Evolutionary conservation across 2,113 vertebrate genomes (phyloP), one percentile per base, ranked within the genome.

Genomic region (Mesembrinibis cayennensis): DNA sequence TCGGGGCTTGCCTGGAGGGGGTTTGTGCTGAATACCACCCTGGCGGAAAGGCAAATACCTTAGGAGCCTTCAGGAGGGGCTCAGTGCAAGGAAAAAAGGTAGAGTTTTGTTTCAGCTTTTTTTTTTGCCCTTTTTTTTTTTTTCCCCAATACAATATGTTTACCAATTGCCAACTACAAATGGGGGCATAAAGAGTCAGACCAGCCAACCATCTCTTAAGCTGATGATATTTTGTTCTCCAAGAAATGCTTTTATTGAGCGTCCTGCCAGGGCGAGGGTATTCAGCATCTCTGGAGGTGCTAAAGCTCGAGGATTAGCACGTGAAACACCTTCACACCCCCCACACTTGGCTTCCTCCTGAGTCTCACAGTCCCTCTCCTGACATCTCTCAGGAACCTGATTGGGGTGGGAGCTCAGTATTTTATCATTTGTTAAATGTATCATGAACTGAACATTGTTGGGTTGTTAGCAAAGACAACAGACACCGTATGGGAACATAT

Each of bases 401-500:
- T 2, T 1, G 8, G 34, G 21, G 20, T 42, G 18, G 22, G 30
- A 32, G 29, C 29, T 71, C 49, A 13, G 20, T 18, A 76, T 59
- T 88, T 63, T 9, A n/a, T 12, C 1, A 0, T 16, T 62, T 27
- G 25, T 40, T 71, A 27, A 23, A 76, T 5, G 30, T 4, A 1
- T 15, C 63, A 21, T 7, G 32, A 76, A 42, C 49, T 27, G 66
- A 66, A 40, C 1, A 4, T 16, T n/a, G 40, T 3, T 45, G 50
- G 30, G 50, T 45, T 74, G 29, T 77, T 74, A 30, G 53, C 73
- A 85, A 44, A 82, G 83, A 44, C 8, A 11, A 21, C 47, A 53
- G 21, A 26, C 32, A 26, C 36, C 0, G 0, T 6, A 44, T 6
- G 12, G 71, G 50, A 53, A 42, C 11, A 13, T 3, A 9, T 7